Evolutionary conservation across 2,888 invertebrate species (phyloP).

Genomic region (Plebejus melissa): DNA sequence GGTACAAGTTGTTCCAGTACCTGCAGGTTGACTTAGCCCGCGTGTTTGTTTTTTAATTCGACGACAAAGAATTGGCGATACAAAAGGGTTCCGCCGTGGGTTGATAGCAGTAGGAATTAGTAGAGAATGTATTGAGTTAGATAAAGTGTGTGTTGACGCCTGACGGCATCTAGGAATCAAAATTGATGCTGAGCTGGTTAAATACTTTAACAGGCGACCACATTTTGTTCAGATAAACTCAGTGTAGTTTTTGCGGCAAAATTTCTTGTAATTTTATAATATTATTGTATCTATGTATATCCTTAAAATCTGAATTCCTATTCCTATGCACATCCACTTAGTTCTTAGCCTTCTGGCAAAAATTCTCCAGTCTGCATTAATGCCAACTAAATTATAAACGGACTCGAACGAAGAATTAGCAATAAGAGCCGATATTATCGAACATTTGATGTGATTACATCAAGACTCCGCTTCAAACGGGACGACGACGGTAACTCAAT

Average conservation of each 20-base stretch:
- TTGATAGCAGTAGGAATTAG: not conserved
- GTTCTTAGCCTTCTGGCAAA: not conserved
- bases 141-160: not conserved
- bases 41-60: slow-evolving; percentile 6
- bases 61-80: not conserved
- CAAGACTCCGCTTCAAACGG: slow-evolving; percentile 33
- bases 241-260: no score
- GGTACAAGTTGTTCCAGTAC: slow-evolving; percentile 62
- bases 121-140: not conserved
- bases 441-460: slow-evolving; percentile 8
- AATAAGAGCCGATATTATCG: slow-evolving; percentile 6
- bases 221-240: no score
- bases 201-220: no score
- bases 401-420: not conserved
- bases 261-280: no score
- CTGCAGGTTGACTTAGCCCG: slow-evolving; percentile 57
- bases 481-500: slow-evolving; percentile 37
- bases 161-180: not conserved
- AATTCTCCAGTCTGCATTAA: not conserved
- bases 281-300: no score
- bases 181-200: no score
- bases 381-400: not conserved
- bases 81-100: not conserved
- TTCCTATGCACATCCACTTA: not conserved
- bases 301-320: not conserved